phyloP scores from a whole-genome alignment of 2,113 vertebrate genomes.

The Tapirus terrestris region DNA sequence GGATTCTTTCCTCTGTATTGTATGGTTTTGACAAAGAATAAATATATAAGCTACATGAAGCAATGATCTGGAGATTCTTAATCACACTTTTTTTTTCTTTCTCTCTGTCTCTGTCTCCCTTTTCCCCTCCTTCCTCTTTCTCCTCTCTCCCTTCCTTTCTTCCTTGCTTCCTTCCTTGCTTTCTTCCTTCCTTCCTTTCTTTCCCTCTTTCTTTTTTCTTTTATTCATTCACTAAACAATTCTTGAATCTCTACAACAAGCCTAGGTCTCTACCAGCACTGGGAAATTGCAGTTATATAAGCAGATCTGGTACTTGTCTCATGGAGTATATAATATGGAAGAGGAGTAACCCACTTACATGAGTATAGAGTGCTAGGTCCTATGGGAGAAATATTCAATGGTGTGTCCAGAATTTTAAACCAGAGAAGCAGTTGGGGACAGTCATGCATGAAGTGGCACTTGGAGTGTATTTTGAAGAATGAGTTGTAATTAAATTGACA shows the following conservation, averaged over 20 bases:
- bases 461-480: background rate
- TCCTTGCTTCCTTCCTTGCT: background rate
- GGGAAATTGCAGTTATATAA: background rate
- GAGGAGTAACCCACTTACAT: background rate
- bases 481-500: background rate
- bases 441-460: background rate
- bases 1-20: background rate
- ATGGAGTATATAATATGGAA: background rate
- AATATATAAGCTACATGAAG: background rate
- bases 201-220: no score
- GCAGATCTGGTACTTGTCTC: background rate
- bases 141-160: background rate
- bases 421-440: background rate
- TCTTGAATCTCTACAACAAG: background rate
- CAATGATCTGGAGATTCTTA: background rate
- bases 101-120: background rate
- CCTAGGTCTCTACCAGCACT: background rate
- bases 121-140: background rate
- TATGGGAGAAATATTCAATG: background rate
- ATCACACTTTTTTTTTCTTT: background rate
- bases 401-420: background rate
- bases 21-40: background rate
- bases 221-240: background rate
- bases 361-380: background rate
- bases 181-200: no score